Evolutionary conservation across 2,888 invertebrate genomes (phyloP), one percentile per base, ranked within the genome.

Genomic region (Volucella inanis): DNA sequence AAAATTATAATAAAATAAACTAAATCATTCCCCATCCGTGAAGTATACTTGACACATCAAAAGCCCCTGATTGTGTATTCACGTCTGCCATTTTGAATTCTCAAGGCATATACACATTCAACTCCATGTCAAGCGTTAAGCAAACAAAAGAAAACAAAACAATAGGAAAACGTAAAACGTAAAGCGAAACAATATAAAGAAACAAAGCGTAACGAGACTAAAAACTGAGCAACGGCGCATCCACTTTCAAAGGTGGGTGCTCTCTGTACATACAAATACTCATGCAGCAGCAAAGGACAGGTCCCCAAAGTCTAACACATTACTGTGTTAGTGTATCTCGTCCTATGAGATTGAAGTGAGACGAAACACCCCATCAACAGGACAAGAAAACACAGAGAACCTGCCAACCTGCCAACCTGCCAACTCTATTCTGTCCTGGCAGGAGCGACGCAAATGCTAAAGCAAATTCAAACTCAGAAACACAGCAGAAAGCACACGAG

Each of bases 291-390:
- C 65, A 71, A 67, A 78, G 78, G 82, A 78, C 77, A 74, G 71
- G 45, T 77, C 65, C 71, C 82, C 38, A 62, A 62, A 45, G 55
- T 54, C 43, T 47, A 72, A 68, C 64, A 45, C 14, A 39, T 47
- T 71, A 45, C 54, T 67, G 50, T 78, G 57, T 64, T 22, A 65
- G 49, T 76, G 6, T 12, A 6, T 52, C 43, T 81, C 55, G 74
- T 85, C 81, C 85, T 81, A 64, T 77, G 52, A 85, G 85, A 81
- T 81, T 85, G 85, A 85, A 85, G 76, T 81, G 81, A 81, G 85
- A 77, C 85, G 81, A 85, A 85, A 81, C 72, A 85, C 85, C 72
- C 68, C 76, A 76, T 75, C 76, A 76, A 64, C 47, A 31, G 68
- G 67, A 79, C 64, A 61, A 71, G 49, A 10, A 18, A 65, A 31